phyloP scores from a whole-genome alignment of 1,140 invertebrate species.

The Asobara japonica region DNA sequence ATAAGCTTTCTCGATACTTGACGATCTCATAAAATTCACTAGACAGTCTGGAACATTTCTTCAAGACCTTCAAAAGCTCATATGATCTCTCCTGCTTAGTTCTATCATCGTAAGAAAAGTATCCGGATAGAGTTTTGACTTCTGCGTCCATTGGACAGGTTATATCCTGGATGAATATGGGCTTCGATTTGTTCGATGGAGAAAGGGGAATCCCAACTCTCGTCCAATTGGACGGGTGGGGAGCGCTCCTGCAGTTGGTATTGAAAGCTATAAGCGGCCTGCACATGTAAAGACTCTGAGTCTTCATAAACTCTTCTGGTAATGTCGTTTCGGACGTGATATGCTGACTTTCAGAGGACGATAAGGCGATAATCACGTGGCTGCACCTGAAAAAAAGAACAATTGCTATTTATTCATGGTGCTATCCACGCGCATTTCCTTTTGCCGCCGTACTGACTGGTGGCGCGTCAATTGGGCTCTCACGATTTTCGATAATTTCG shows the following conservation, averaged over 20 bases:
- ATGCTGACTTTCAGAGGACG: conserved; percentile 34
- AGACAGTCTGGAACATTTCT: neutral
- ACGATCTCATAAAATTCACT: neutral
- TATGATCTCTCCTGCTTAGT: neutral
- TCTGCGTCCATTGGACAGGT: neutral
- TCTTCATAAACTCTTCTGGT: neutral
- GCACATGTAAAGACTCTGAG: neutral
- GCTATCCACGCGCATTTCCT: no score
- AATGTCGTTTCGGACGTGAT: conserved; percentile 39
- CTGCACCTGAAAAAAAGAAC: conserved; percentile 47
- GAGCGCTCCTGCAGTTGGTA: neutral
- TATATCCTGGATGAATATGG: neutral
- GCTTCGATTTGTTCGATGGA: neutral
- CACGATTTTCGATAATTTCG: no score
- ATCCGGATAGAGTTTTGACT: conserved; percentile 40
- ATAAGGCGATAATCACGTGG: conserved; percentile 45
- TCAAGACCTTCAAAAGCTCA: neutral
- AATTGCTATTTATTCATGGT: no score
- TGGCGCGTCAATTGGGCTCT: no score
- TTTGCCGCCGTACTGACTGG: no score
- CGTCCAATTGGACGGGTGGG: neutral
- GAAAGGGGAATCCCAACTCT: neutral
- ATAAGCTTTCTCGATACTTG: neutral
- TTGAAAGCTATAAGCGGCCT: neutral
- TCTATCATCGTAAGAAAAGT: conserved; percentile 19